Evolutionary conservation across 2,113 vertebrate species (phyloP).

Genomic region (Aldabrachelys gigantea): DNA sequence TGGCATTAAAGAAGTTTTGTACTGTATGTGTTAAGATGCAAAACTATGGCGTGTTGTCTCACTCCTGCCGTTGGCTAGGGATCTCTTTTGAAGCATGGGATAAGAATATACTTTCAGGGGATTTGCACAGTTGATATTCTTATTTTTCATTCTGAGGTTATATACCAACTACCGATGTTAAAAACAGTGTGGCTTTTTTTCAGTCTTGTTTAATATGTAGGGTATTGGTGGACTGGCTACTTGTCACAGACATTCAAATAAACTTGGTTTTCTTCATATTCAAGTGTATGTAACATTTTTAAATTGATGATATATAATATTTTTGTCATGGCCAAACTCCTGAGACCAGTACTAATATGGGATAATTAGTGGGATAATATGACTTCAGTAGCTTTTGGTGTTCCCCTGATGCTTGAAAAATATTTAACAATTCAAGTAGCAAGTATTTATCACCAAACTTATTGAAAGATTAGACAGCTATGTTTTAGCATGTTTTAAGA

Average conservation of each 20-base stretch:
- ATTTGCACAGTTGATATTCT: neutral
- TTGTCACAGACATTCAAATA: constrained; percentile 42
- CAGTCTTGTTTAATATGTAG: neutral
- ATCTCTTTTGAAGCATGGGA: neutral
- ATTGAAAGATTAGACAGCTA: accelerated
- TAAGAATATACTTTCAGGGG: neutral
- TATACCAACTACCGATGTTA: neutral
- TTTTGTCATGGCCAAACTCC: constrained; percentile 34
- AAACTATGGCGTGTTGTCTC: neutral
- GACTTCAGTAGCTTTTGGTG: neutral
- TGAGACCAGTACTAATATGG: constrained; percentile 31
- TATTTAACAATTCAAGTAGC: neutral
- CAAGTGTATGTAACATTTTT: constrained; percentile 49
- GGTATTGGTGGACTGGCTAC: neutral
- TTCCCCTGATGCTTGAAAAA: neutral
- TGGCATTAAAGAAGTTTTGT: neutral
- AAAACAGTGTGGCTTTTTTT: neutral
- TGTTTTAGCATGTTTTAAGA: neutral
- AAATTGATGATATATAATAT: constrained; percentile 44
- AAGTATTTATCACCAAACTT: neutral
- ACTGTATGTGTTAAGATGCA: neutral
- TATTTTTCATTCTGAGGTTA: constrained; percentile 23
- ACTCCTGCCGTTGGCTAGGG: neutral
- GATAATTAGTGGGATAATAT: constrained; percentile 38
- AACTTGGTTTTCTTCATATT: constrained; percentile 56